Evolutionary conservation across 2,888 invertebrate genomes (phyloP).

Genomic region (Notocelia uddmanniana): DNA sequence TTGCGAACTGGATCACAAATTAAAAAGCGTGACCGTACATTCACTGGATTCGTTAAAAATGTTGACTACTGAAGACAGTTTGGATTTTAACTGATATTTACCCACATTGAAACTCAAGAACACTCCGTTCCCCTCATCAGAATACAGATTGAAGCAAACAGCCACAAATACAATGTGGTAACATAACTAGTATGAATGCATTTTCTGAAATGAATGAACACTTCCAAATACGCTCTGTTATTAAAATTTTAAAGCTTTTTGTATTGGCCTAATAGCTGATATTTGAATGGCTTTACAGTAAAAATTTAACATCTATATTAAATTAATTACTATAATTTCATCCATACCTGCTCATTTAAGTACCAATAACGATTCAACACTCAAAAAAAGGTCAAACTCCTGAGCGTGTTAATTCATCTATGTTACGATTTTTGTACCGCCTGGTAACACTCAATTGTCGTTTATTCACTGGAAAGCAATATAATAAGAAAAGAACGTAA

Average conservation of each 20-base stretch:
- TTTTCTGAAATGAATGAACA: neutral
- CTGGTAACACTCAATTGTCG: neutral
- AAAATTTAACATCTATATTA: neutral
- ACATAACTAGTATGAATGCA: neutral
- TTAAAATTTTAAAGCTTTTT: too few relatives aligned
- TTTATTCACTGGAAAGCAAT: conserved; percentile 35
- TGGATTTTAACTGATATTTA: too few relatives aligned
- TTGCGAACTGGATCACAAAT: too few relatives aligned
- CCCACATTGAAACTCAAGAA: neutral
- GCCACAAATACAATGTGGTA: neutral
- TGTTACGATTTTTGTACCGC: neutral
- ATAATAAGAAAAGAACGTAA: conserved; percentile 25
- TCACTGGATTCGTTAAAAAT: conserved; percentile 20
- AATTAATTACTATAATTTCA: neutral
- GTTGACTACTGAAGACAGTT: conserved; percentile 17
- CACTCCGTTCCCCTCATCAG: neutral
- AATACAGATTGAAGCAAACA: neutral
- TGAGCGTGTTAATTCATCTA: neutral
- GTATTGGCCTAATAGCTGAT: neutral
- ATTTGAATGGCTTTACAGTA: neutral
- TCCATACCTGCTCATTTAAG: neutral
- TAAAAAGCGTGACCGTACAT: too few relatives aligned
- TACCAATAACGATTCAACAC: neutral
- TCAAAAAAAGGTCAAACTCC: neutral
- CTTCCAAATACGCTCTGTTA: neutral